phyloP scores from a whole-genome alignment of 2,888 invertebrate species.

The Heliconius erato region DNA sequence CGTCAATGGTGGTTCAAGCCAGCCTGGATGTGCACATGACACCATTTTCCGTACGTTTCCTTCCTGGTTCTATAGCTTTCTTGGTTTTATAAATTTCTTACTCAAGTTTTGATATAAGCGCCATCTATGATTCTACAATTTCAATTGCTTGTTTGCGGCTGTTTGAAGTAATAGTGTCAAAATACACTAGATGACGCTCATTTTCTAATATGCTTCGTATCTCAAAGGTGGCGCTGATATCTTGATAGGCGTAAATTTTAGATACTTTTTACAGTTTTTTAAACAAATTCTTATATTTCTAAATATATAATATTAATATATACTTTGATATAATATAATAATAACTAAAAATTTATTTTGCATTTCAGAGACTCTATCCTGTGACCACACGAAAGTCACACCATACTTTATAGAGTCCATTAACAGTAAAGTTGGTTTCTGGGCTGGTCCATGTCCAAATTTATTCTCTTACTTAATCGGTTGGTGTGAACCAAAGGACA shows the following conservation, averaged over 20 bases:
- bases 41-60: conserved; percentile 91
- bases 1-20: conserved; percentile 95
- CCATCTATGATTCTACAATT: background rate
- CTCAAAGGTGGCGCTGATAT: background rate
- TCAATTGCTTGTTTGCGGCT: background rate
- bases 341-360: too few species aligned
- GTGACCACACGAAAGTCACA: conserved; percentile 96
- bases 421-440: conserved; percentile 91
- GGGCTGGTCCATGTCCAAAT: conserved; percentile 93
- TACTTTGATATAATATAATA: background rate
- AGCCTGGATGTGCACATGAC: conserved; percentile 93
- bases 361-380: conserved; percentile 91
- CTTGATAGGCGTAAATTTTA: too few species aligned
- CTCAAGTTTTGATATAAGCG: background rate
- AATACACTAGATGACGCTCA: conserved; percentile 11
- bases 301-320: too few species aligned
- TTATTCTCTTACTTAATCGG: conserved; percentile 93
- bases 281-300: too few species aligned
- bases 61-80: background rate
- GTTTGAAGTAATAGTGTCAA: background rate
- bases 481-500: conserved; percentile 92
- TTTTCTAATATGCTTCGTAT: background rate
- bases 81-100: background rate
- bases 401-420: conserved; percentile 96
- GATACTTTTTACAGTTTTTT: too few species aligned